phyloP scores from a whole-genome alignment of 2,888 invertebrate genomes.

The Drosophila flavopinicola region DNA sequence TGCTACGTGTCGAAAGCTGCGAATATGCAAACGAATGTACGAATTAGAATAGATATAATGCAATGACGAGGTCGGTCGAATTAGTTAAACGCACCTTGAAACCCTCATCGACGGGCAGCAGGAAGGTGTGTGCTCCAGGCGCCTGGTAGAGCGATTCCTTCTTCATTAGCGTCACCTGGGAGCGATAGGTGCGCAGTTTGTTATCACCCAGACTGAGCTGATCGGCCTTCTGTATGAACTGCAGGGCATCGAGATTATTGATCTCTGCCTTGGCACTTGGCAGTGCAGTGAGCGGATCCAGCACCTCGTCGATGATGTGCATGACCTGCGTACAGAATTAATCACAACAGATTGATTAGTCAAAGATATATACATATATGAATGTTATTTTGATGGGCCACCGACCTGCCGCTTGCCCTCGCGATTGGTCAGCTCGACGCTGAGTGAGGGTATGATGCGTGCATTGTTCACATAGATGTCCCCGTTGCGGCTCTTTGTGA shows the following conservation, averaged over 20 bases:
- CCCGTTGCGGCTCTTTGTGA: constrained; percentile 88
- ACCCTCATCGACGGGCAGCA: constrained; percentile 95
- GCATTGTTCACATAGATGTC: constrained; percentile 95
- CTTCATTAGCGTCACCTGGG: constrained; percentile 89
- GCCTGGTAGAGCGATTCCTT: constrained; percentile 91
- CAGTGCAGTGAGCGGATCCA: constrained; percentile 90
- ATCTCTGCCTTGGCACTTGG: constrained; percentile 87
- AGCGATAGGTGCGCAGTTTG: constrained; percentile 87
- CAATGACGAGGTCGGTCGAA: not conserved
- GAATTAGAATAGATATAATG: not conserved
- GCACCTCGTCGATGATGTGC: constrained; percentile 94
- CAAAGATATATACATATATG: not conserved
- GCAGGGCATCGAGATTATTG: constrained; percentile 92
- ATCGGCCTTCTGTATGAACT: constrained; percentile 91
- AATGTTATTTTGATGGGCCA: constrained; percentile 19
- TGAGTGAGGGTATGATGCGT: constrained; percentile 88
- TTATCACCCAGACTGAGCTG: constrained; percentile 89
- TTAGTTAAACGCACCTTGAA: constrained; percentile 88
- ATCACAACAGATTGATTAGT: not conserved
- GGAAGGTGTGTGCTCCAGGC: constrained; percentile 93
- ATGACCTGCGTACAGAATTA: constrained; percentile 87
- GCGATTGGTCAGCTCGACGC: constrained; percentile 87
- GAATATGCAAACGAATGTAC: no score
- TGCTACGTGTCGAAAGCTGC: constrained; percentile 89
- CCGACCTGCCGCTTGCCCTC: constrained; percentile 87